Evolutionary conservation across 2,888 invertebrate species (phyloP).

Genomic region (Eugnorisma glareosa): DNA sequence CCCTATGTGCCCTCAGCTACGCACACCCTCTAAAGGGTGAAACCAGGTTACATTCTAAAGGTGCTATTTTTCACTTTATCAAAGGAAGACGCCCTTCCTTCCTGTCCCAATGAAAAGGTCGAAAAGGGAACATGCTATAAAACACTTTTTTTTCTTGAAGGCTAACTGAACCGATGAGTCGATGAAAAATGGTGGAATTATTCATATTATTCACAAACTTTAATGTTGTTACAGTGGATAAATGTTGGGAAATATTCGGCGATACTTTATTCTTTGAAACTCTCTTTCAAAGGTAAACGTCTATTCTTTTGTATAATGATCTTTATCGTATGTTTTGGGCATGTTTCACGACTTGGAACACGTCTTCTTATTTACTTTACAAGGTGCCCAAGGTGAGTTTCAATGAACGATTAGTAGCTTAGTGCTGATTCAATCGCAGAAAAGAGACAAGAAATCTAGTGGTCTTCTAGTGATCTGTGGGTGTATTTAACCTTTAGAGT

Average conservation of each 20-base stretch:
- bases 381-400: background rate
- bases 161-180: conserved; percentile 73
- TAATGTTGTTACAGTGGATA: conserved; percentile 54
- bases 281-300: background rate
- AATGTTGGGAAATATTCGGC: conserved; percentile 50
- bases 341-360: conserved; percentile 5
- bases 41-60: conserved; percentile 80
- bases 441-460: too few relatives aligned
- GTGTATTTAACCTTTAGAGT: background rate
- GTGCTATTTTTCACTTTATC: conserved; percentile 89
- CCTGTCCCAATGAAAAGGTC: conserved; percentile 84
- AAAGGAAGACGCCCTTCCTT: conserved; percentile 87
- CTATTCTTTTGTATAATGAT: conserved; percentile 8
- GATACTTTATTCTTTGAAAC: conserved; percentile 32
- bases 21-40: conserved; percentile 74
- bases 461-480: background rate
- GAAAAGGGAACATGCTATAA: conserved; percentile 83
- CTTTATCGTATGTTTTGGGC: conserved; percentile 1
- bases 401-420: background rate
- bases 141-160: conserved; percentile 80
- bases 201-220: conserved; percentile 67
- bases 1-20: conserved; percentile 72
- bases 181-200: conserved; percentile 71
- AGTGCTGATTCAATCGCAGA: background rate
- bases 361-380: background rate